phyloP scores from a whole-genome alignment of 2,113 vertebrate genomes.

The Glaucomys volans region DNA sequence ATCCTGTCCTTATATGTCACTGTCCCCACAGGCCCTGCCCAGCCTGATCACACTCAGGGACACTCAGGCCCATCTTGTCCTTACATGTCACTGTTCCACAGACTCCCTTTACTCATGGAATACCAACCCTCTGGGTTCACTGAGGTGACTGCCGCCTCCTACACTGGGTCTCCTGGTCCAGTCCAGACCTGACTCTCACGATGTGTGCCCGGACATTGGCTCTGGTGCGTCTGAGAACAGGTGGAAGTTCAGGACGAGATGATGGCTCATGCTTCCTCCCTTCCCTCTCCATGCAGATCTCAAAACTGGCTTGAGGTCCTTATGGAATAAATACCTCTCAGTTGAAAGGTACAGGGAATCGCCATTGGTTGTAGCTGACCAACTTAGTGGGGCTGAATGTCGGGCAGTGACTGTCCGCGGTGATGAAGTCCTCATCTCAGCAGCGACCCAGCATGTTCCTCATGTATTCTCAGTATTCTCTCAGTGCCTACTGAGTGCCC shows the following conservation, averaged over 20 bases:
- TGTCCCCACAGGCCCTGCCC: not conserved
- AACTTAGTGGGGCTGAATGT: not conserved
- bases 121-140: not conserved
- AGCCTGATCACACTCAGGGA: not conserved
- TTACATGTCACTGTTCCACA: not conserved
- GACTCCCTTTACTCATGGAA: not conserved
- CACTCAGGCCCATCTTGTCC: accelerated
- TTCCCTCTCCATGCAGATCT: not conserved
- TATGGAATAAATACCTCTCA: not conserved
- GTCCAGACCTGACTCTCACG: not conserved
- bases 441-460: too few species aligned
- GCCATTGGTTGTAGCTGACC: not conserved
- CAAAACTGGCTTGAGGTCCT: not conserved
- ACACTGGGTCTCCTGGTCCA: not conserved
- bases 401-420: not conserved
- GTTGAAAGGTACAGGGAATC: not conserved
- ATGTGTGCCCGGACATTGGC: not conserved
- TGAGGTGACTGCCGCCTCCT: not conserved
- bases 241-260: not conserved
- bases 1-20: not conserved
- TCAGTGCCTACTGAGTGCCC: not conserved
- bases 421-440: not conserved
- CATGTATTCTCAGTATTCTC: too few species aligned
- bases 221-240: not conserved
- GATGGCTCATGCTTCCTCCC: not conserved